phyloP scores from a whole-genome alignment of 53 echinoderm and acorn worm genomes.

The Zoroaster sp. region DNA sequence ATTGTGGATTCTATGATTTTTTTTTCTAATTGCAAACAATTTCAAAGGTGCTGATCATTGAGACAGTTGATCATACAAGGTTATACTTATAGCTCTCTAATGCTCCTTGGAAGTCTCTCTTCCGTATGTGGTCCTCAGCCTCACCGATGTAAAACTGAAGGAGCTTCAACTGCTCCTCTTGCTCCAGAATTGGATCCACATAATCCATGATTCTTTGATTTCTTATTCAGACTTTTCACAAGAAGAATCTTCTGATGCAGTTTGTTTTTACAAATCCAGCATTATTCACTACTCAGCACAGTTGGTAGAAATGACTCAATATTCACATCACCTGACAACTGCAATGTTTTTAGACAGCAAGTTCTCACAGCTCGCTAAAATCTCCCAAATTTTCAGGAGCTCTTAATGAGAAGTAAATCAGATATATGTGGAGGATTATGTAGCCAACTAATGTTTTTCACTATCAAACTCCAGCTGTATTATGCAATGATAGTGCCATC shows the following conservation, averaged over 20 bases:
- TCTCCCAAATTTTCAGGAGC: not conserved
- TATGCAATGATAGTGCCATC: not conserved
- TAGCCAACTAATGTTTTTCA: not conserved
- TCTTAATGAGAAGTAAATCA: not conserved
- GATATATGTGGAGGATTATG: not conserved
- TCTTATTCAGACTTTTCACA: not conserved
- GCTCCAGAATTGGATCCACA: slow-evolving; percentile 80
- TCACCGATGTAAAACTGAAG: slow-evolving; percentile 93
- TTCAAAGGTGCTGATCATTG: slow-evolving; percentile 1
- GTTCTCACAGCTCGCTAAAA: not conserved
- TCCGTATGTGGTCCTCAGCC: slow-evolving; percentile 93
- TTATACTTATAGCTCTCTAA: slow-evolving; percentile 87
- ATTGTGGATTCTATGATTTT: not conserved
- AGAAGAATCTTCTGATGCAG: not conserved
- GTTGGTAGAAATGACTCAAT: not conserved
- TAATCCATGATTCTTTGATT: slow-evolving; percentile 76
- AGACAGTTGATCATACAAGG: slow-evolving; percentile 62
- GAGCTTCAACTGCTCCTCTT: slow-evolving; percentile 85
- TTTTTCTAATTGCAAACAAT: not conserved
- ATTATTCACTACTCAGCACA: not conserved
- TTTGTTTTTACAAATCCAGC: too few relatives aligned
- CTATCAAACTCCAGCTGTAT: not conserved
- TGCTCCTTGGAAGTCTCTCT: slow-evolving; percentile 82
- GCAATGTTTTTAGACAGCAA: not conserved
- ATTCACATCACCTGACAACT: not conserved